Percentiles rank a stretch among this genome's conserved stretches.
Conservation (phyloP, 2,888 invertebrate genomes). For the Luperina nickerlii region DNA sequence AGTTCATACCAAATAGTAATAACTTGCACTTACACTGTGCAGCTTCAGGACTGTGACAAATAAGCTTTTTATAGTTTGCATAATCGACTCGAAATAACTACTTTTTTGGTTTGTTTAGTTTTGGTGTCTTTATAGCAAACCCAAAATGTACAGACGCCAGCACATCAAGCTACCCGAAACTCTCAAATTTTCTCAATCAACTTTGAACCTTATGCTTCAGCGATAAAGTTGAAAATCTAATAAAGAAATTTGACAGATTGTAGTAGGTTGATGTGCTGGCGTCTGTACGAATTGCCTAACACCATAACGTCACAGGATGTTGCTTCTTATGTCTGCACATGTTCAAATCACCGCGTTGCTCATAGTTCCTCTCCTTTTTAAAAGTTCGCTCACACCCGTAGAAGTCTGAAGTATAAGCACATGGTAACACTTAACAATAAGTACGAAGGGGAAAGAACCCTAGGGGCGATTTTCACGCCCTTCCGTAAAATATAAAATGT, state of each 20-base stretch:
- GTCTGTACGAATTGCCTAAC: neutral
- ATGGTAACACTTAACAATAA: slow-evolving; percentile 18
- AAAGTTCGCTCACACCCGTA: neutral
- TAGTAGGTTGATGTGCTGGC: too few relatives aligned
- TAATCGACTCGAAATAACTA: neutral
- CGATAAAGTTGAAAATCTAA: too few relatives aligned
- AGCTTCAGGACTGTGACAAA: slow-evolving; percentile 13
- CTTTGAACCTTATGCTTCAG: too few relatives aligned
- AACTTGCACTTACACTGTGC: slow-evolving; percentile 11
- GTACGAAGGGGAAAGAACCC: neutral
- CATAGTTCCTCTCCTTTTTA: neutral
- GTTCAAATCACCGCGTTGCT: neutral
- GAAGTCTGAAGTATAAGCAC: neutral
- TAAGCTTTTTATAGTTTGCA: neutral
- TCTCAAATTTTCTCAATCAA: too few relatives aligned
- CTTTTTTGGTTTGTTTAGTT: too few relatives aligned
- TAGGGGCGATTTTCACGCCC: neutral
- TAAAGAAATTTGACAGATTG: too few relatives aligned
- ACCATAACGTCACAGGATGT: neutral
- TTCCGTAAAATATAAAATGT: neutral
- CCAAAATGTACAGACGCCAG: neutral
- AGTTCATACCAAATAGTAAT: neutral
- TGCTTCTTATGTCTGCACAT: slow-evolving; percentile 7
- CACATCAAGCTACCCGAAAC: too few relatives aligned
- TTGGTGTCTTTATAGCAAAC: neutral